phyloP scores from a whole-genome alignment of 2,797 vertebrate genomes.

The Enteromius mattozi region DNA sequence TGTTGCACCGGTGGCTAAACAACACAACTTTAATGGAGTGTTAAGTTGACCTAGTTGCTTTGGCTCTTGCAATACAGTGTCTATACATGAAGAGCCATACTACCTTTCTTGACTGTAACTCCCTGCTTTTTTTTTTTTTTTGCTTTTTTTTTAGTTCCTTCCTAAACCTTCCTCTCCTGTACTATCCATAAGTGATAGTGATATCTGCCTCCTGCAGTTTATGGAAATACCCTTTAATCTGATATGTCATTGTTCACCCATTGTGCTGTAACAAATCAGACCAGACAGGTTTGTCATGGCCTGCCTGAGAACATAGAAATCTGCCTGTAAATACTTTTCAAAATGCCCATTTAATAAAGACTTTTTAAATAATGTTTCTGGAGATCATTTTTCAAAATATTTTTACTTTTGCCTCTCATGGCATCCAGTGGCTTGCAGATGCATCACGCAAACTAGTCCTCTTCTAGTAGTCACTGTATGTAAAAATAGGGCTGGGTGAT shows the following conservation, averaged over 20 bases:
- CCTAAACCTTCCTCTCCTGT: slow-evolving; percentile 10
- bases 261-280: slow-evolving; percentile 52
- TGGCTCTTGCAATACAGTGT: slow-evolving; percentile 53
- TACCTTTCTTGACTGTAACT: slow-evolving; percentile 16
- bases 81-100: slow-evolving; percentile 34
- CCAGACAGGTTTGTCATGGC: slow-evolving; percentile 53
- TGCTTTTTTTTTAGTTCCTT: background rate
- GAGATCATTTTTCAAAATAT: slow-evolving; percentile 12
- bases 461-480: background rate
- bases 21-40: slow-evolving; percentile 33
- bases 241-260: slow-evolving; percentile 41
- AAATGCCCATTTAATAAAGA: slow-evolving; percentile 69
- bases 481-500: background rate
- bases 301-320: slow-evolving; percentile 69
- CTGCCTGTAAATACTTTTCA: slow-evolving; percentile 80
- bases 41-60: slow-evolving; percentile 37
- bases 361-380: slow-evolving; percentile 56
- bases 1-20: slow-evolving; percentile 30
- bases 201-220: slow-evolving; percentile 32
- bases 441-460: background rate
- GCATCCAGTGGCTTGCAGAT: background rate
- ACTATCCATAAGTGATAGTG: slow-evolving; percentile 12
- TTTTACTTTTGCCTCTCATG: background rate
- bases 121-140: slow-evolving; percentile 9
- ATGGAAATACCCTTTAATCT: slow-evolving; percentile 53